Evolutionary conservation across 2,113 vertebrate genomes (phyloP).

Genomic region (Paramormyrops kingsleyae): DNA sequence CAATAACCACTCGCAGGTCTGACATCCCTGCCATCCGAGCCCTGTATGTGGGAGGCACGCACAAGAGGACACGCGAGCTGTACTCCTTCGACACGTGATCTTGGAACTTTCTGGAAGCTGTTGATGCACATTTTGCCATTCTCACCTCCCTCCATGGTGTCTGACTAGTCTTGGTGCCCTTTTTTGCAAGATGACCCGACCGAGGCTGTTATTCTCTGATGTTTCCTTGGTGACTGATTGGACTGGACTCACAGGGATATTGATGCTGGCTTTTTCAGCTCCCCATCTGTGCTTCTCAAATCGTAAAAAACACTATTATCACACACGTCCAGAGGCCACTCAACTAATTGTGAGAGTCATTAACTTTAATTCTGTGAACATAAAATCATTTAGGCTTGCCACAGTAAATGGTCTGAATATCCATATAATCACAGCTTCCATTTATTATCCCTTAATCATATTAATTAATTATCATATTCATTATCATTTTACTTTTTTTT

Average conservation of each 20-base stretch:
- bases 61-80: background rate
- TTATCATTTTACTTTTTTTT: background rate
- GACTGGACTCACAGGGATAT: background rate
- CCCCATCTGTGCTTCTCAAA: background rate
- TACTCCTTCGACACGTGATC: background rate
- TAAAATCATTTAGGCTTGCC: background rate
- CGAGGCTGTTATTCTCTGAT: background rate
- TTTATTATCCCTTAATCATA: conserved; percentile 2
- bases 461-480: background rate
- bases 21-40: background rate
- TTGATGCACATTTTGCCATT: background rate
- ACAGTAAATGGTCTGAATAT: background rate
- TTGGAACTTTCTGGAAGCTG: background rate
- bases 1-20: background rate
- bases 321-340: background rate
- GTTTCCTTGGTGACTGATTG: background rate
- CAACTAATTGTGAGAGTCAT: conserved; percentile 8
- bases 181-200: background rate
- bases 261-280: background rate
- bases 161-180: background rate
- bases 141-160: background rate
- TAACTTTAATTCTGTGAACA: background rate
- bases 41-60: background rate
- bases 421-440: background rate
- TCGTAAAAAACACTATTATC: background rate